Base-by-base conservation (phyloP, 2,888 invertebrate genomes). In the Peribatodes rhomboidaria region DNA sequence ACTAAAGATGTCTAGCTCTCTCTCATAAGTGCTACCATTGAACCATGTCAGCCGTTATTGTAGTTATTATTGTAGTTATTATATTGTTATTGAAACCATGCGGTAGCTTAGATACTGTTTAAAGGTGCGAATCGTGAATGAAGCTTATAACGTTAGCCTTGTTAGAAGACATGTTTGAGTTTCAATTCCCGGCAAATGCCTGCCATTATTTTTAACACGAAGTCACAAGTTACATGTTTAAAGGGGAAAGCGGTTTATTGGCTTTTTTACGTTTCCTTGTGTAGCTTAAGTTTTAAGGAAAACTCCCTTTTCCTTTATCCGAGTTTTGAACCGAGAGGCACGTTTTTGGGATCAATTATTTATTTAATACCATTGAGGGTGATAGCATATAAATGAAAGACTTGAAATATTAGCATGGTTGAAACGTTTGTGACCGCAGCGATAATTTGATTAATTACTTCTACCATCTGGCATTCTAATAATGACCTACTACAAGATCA, bases 101-200 rank as follows among this genome's bases (percentile, higher is more conserved):
- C 20, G 10, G 18, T 33, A 63, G 20, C 3, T 58, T 8, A 27
- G 16, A n/a, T 41, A 64, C 63, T 64, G 58, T 18, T 14, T 33
- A 2, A 27, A 37, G 20, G 13, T 50, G 20, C 1, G 14, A 14
- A 47, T 42, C 31, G 44, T 27, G 33, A 57, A 53, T 33, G 52
- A 41, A 53, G 49, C 58, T 49, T 59, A 63, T 58, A 55, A 65
- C 55, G 18, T 60, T 56, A 65, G 37, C 58, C 59, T 44, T 49
- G 49, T 65, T 59, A 56, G 41, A 54, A 59, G 55, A 60, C 65
- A 65, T 60, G 55, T 65, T 64, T 59, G 59, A 59, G 42, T 64
- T 64, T 55, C 64, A 55, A 55, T 59, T 65, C 55, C 54, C 56
- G 11, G 27, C 44, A 55, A 65, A 60, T 46, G 65, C 11, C 44